phyloP scores from a whole-genome alignment of 2,888 invertebrate genomes.

The Brenthis ino region DNA sequence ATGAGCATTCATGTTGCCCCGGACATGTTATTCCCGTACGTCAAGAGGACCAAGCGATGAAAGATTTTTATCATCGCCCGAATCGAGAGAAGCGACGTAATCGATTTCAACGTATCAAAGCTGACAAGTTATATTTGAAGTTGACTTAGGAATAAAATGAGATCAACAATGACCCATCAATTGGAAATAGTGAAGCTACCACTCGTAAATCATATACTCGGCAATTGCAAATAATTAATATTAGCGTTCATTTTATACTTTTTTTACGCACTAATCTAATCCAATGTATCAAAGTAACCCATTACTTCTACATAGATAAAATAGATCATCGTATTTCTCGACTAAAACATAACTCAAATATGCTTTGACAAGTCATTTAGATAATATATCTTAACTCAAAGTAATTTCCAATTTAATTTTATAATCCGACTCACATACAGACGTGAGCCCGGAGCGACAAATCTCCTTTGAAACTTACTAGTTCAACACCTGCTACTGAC shows the following conservation, averaged over 20 bases:
- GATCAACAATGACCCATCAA: too few species aligned
- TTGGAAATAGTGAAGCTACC: too few species aligned
- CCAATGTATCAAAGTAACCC: not conserved
- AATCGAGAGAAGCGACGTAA: slow-evolving; percentile 68
- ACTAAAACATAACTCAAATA: slow-evolving; percentile 1
- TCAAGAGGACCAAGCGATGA: slow-evolving; percentile 65
- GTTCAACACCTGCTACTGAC: slow-evolving; percentile 58
- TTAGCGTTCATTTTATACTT: too few species aligned
- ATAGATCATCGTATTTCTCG: not conserved
- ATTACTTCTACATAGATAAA: not conserved
- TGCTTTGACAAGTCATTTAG: slow-evolving; percentile 26
- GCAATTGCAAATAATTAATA: too few species aligned
- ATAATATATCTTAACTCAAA: slow-evolving; percentile 54
- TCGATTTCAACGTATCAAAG: slow-evolving; percentile 74
- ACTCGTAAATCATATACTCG: too few species aligned
- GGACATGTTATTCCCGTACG: slow-evolving; percentile 68
- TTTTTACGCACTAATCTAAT: too few species aligned
- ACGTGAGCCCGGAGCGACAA: slow-evolving; percentile 36
- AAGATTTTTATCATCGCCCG: slow-evolving; percentile 65
- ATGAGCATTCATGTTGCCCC: slow-evolving; percentile 65
- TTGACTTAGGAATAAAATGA: slow-evolving; percentile 68
- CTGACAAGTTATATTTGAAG: slow-evolving; percentile 71
- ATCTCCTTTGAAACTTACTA: slow-evolving; percentile 27
- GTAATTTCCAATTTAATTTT: slow-evolving; percentile 78
- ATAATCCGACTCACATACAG: slow-evolving; percentile 72